Conservation (phyloP, 2,888 invertebrate species). For the Lypha dubia region DNA sequence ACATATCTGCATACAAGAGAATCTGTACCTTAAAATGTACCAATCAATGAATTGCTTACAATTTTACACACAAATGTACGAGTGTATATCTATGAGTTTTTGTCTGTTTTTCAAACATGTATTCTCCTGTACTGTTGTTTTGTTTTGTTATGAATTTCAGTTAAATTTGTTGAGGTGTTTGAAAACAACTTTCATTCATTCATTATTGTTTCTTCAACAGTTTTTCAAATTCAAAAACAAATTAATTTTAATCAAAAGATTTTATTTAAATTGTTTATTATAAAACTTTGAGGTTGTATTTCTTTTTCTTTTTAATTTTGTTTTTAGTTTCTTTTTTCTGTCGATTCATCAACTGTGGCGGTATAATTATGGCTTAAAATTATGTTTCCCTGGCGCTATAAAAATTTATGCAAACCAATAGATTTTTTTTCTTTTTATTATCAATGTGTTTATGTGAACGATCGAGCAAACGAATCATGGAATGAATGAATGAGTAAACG, state of each 20-base stretch:
- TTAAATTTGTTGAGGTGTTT: slow-evolving; percentile 34
- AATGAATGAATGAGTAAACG: neutral
- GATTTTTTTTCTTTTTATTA: slow-evolving; percentile 18
- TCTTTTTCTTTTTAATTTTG: no score
- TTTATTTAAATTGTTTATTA: slow-evolving; percentile 33
- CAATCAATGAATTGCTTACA: neutral
- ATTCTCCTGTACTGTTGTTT: slow-evolving; percentile 22
- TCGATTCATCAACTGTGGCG: slow-evolving; percentile 76
- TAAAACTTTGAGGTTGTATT: slow-evolving; percentile 39
- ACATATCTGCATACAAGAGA: neutral
- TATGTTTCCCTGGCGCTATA: slow-evolving; percentile 79
- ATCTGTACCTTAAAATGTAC: neutral
- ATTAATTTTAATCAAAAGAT: slow-evolving; percentile 34
- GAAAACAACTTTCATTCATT: slow-evolving; percentile 70
- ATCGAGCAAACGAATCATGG: neutral
- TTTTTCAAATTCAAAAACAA: slow-evolving; percentile 44
- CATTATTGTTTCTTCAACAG: slow-evolving; percentile 45
- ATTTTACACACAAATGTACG: neutral
- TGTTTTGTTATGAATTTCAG: slow-evolving; percentile 7
- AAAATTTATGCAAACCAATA: slow-evolving; percentile 51
- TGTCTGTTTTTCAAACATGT: neutral
- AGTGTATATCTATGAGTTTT: neutral
- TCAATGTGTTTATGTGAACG: slow-evolving; percentile 14
- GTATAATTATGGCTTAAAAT: slow-evolving; percentile 79
- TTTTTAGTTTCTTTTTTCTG: no score